Conservation (phyloP, 2,797 vertebrate species). For the Paramormyrops hopkinsi region DNA sequence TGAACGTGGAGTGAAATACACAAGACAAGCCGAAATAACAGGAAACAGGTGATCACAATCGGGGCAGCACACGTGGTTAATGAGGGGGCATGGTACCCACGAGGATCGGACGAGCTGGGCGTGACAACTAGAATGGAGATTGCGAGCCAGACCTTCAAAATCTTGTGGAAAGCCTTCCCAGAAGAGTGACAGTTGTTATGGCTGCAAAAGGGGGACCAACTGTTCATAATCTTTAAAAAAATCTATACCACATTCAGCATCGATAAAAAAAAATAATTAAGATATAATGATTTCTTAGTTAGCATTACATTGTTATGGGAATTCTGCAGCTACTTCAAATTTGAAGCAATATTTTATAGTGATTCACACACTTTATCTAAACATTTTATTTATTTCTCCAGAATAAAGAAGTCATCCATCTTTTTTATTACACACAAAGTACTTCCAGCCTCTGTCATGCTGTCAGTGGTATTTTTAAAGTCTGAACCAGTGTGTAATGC, state of each 20-base stretch:
- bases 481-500: background rate
- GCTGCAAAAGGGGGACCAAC: background rate
- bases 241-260: background rate
- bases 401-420: background rate
- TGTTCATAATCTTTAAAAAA: background rate
- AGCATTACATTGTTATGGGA: background rate
- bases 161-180: background rate
- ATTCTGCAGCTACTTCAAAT: conserved; percentile 22
- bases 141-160: too few species aligned
- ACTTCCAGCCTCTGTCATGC: background rate
- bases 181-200: background rate
- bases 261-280: background rate
- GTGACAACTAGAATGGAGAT: background rate
- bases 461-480: background rate
- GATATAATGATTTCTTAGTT: background rate
- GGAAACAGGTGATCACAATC: too few species aligned
- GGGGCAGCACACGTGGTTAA: too few species aligned
- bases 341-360: background rate
- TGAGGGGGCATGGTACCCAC: too few species aligned
- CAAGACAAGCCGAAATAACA: too few species aligned
- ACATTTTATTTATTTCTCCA: background rate
- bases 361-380: background rate
- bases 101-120: too few species aligned
- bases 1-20: too few species aligned
- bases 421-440: background rate